Evolutionary conservation across 2,113 vertebrate genomes (phyloP).

Genomic region (Cavia porcellus): DNA sequence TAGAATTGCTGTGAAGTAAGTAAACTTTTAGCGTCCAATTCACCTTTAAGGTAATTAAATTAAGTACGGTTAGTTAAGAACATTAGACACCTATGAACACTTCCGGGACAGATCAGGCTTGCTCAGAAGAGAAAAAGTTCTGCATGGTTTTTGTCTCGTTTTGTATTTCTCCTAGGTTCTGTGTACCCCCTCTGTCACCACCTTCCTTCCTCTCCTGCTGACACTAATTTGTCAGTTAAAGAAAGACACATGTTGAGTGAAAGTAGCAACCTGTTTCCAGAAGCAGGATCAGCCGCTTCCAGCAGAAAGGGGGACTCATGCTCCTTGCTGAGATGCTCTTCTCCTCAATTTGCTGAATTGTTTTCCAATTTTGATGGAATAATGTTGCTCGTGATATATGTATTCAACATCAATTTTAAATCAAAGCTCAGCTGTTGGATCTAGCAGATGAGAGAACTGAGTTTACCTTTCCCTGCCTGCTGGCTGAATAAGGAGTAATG

Average conservation of each 20-base stretch:
- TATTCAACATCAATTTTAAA: slow-evolving; percentile 57
- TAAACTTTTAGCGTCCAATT: slow-evolving; percentile 73
- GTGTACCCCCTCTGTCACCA: no score
- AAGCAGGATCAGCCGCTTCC: slow-evolving; percentile 63
- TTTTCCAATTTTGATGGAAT: slow-evolving; percentile 61
- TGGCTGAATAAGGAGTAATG: background rate
- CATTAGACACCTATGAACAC: slow-evolving; percentile 64
- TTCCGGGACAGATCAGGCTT: slow-evolving; percentile 39
- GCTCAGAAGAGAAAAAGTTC: background rate
- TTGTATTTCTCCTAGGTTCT: background rate
- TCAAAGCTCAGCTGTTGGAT: slow-evolving; percentile 20
- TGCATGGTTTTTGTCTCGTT: background rate
- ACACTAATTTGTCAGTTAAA: slow-evolving; percentile 65
- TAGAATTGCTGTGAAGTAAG: slow-evolving; percentile 82
- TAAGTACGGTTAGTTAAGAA: slow-evolving; percentile 80
- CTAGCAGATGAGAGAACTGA: background rate
- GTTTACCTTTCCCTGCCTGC: slow-evolving; percentile 13
- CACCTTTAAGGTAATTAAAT: slow-evolving; percentile 84
- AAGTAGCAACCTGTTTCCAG: slow-evolving; percentile 65
- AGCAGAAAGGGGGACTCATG: background rate
- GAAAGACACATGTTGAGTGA: slow-evolving; percentile 39
- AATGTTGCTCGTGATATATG: slow-evolving; percentile 23
- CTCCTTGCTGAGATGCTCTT: slow-evolving; percentile 59
- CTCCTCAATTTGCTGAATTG: slow-evolving; percentile 56
- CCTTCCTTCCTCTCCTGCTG: slow-evolving; percentile 23